Evolutionary conservation across 2,113 vertebrate species (phyloP), one percentile per base, ranked within the genome.

Genomic region (Lampris megalopsis): DNA sequence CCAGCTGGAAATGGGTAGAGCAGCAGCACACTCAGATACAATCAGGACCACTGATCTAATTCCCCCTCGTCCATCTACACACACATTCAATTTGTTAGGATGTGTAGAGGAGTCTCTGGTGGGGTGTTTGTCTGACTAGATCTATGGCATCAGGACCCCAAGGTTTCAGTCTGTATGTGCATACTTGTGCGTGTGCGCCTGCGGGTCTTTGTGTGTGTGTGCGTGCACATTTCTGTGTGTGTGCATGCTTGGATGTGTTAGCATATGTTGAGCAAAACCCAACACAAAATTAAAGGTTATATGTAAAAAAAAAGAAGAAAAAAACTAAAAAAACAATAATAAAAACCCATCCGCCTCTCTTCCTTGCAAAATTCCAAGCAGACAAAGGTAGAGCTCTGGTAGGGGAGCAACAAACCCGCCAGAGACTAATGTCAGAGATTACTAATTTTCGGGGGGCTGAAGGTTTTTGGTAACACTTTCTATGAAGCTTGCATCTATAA

Each of bases 1-100:
- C 73, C 56, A 75, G 82, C 86, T 87, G 84, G 86, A 84, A 91
- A 92, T 88, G 90, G 86, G 89, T 85, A 79, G 90, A 80, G 88
- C 85, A 84, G 71, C 89, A 84, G 91, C 88, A 87, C 85, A 92
- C 89, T 92, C 91, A 82, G 88, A 94, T 91, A 91, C 91, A 90
- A 92, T 93, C 93, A 89, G 87, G 88, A 91, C 83, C 88, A 84
- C 89, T 94, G 92, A 94, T 94, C 92, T 92, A 94, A 94, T 93
- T 94, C 91, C 90, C 88, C 78, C 90, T 85, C 83, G 80, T 91
- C 91, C 91, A 87, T 94, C 92, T 92, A 92, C 92, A 92, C 92
- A 93, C 90, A 92, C 92, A 93, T 94, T 93, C 92, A 93, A 93
- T 94, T 93, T 93, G 91, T 94, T 91, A 90, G 91, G 86, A 82